A percentile compares a stretch with the other conserved stretches of the same genome.
Conservation (phyloP, 2,797 vertebrate species). For the Sebastes hubbsi region DNA sequence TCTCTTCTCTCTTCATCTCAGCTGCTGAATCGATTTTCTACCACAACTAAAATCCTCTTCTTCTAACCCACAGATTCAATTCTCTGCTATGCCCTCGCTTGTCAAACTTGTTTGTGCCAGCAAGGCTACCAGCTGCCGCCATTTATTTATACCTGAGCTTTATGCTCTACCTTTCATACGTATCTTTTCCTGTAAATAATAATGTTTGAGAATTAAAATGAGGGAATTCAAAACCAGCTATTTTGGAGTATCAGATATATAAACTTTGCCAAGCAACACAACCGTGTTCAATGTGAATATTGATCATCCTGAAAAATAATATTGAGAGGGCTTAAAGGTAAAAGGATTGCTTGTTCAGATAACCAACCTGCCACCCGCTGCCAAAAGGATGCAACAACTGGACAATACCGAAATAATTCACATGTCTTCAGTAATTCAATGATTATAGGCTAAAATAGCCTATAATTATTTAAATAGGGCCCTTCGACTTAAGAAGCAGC, state of each 20-base stretch:
- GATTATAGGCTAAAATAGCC: too few relatives aligned
- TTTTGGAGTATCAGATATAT: too few relatives aligned
- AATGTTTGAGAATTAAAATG: background rate
- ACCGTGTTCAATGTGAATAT: background rate
- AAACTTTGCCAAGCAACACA: background rate
- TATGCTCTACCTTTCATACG: background rate
- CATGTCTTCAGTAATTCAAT: too few relatives aligned
- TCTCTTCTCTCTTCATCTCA: background rate
- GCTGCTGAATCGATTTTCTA: background rate
- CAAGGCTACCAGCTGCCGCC: constrained; percentile 29
- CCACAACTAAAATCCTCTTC: background rate
- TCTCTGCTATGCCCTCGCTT: background rate
- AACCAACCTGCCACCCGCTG: background rate
- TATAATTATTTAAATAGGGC: too few relatives aligned
- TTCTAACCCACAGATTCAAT: background rate
- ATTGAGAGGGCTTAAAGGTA: background rate
- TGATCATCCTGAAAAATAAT: background rate
- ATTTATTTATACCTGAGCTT: background rate
- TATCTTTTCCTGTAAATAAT: background rate
- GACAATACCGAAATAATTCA: background rate
- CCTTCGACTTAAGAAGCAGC: too few relatives aligned
- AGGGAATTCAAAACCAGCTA: background rate
- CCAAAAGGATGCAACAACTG: background rate
- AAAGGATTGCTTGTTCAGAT: background rate
- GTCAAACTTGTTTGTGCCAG: constrained; percentile 29